Conservation (phyloP, 2,797 vertebrate species). For the Tadarida brasiliensis region DNA sequence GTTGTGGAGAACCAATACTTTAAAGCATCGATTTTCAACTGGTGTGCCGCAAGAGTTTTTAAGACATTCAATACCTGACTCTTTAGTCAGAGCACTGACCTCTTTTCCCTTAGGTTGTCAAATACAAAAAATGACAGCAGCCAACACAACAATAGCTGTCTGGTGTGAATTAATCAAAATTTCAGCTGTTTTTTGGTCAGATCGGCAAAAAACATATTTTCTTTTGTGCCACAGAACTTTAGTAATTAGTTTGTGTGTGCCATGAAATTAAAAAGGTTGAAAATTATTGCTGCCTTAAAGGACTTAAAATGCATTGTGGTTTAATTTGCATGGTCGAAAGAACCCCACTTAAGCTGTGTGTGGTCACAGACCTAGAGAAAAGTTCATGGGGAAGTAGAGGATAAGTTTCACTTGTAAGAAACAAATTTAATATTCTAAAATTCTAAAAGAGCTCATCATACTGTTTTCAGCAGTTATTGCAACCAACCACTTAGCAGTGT, state of each 20-base stretch:
- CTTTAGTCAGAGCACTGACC: not conserved
- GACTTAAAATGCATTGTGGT: constrained; percentile 19
- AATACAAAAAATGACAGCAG: not conserved
- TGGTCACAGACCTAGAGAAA: constrained; percentile 29
- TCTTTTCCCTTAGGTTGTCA: not conserved
- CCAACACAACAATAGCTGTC: not conserved
- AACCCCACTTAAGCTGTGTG: not conserved
- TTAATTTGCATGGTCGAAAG: constrained; percentile 67
- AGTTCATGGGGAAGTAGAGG: constrained; percentile 50
- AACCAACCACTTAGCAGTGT: constrained; percentile 42
- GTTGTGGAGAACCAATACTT: constrained; percentile 31
- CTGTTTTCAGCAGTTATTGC: not conserved
- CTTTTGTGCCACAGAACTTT: not conserved
- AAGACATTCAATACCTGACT: not conserved
- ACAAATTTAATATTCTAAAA: constrained; percentile 47
- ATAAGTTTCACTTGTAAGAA: constrained; percentile 67
- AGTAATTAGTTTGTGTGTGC: not conserved
- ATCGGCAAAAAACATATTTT: not conserved
- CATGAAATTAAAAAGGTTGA: not conserved
- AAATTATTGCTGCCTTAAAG: not conserved
- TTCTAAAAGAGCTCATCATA: not conserved
- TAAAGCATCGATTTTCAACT: not conserved
- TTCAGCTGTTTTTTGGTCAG: not conserved
- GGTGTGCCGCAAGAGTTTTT: not conserved
- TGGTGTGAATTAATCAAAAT: not conserved